A percentile compares a stretch with the other conserved stretches of the same genome.
These are phyloP conservation scores for Columba guinea DNA, from an alignment of 2,797 vertebrate species.

Conservation along the genomic window DNA sequence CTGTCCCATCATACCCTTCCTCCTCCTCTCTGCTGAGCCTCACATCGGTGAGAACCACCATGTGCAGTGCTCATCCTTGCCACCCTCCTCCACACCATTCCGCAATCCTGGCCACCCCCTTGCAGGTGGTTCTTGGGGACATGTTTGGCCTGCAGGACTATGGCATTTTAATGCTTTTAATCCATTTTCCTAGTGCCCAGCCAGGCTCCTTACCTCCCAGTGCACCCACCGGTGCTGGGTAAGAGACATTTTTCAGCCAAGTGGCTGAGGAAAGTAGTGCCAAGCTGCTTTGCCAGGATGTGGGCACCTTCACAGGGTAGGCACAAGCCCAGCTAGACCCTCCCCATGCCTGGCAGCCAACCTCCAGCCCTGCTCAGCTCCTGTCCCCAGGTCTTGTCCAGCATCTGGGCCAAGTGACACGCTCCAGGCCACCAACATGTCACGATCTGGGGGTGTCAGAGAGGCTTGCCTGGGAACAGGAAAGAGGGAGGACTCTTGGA, in stretches of 20 bases:
- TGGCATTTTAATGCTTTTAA: background rate
- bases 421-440: background rate
- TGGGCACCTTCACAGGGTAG: background rate
- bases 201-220: background rate
- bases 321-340: background rate
- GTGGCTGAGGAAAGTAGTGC: background rate
- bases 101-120: background rate
- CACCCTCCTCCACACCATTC: background rate
- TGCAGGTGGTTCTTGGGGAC: background rate
- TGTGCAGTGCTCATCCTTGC: background rate
- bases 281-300: background rate
- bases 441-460: background rate
- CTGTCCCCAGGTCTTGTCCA: background rate
- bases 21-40: background rate
- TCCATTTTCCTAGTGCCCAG: background rate
- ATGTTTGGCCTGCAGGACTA: background rate
- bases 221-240: background rate
- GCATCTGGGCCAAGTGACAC: background rate
- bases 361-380: background rate
- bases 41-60: accelerated
- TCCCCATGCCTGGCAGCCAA: background rate
- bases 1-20: background rate
- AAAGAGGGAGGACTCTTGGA: background rate
- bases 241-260: background rate
- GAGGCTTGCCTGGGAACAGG: background rate